phyloP scores from a whole-genome alignment of 2,113 vertebrate genomes.

The Motacilla tschutschensis region DNA sequence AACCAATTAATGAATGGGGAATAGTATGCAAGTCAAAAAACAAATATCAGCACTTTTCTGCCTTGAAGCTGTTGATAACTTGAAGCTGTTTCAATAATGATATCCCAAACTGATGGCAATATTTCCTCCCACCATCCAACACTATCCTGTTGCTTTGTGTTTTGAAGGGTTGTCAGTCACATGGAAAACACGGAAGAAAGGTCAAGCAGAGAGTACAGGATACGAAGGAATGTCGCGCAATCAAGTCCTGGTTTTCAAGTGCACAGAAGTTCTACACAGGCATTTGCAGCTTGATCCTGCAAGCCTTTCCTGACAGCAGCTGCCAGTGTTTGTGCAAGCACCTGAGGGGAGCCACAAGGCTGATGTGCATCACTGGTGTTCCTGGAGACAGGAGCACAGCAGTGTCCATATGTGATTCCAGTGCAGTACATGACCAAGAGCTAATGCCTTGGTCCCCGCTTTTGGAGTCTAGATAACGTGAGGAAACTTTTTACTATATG shows the following conservation, averaged over 20 bases:
- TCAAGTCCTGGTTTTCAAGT: not conserved
- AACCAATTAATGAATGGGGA: constrained; percentile 67
- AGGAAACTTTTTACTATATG: not conserved
- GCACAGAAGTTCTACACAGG: not conserved
- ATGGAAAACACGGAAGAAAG: constrained; percentile 55
- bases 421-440: not conserved
- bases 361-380: not conserved
- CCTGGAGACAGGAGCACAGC: not conserved
- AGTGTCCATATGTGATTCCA: rapidly evolving
- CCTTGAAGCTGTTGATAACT: constrained; percentile 58
- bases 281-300: not conserved
- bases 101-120: constrained; percentile 60
- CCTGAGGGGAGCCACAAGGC: not conserved
- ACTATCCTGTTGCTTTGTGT: constrained; percentile 54
- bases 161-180: constrained; percentile 43
- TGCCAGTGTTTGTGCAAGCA: not conserved
- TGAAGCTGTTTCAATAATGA: constrained; percentile 77
- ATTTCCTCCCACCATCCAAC: constrained; percentile 46
- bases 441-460: not conserved
- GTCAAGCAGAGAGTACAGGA: constrained; percentile 62
- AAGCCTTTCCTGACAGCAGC: not conserved
- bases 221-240: constrained; percentile 26
- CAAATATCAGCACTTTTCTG: constrained; percentile 62
- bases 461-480: not conserved
- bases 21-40: constrained; percentile 62